Conservation (phyloP, 2,888 invertebrate genomes). For the Apamea crenata region DNA sequence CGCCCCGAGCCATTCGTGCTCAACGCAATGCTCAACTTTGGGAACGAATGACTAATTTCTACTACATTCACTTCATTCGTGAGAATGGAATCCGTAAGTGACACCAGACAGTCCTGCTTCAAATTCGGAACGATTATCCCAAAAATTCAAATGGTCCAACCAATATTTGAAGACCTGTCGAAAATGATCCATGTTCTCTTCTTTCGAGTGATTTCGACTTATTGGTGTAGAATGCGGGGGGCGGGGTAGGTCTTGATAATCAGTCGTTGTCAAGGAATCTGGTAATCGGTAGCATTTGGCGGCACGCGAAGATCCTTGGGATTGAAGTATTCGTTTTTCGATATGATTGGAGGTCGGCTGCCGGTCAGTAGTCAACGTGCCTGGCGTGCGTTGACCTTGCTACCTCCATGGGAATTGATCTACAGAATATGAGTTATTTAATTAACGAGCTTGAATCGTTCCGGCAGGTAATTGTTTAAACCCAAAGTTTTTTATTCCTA, state of each 20-base stretch:
- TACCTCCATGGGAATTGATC: conserved; percentile 46
- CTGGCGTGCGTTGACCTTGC: conserved; percentile 63
- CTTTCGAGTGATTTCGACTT: not conserved
- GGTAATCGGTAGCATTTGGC: conserved; percentile 82
- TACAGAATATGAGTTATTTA: conserved; percentile 18
- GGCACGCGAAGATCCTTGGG: conserved; percentile 75
- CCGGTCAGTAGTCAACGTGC: conserved; percentile 59
- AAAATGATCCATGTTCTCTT: not conserved
- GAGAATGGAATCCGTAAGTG: conserved; percentile 79
- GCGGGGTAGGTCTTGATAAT: conserved; percentile 36
- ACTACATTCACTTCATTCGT: conserved; percentile 71
- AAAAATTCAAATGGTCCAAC: conserved; percentile 52
- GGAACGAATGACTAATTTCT: conserved; percentile 63
- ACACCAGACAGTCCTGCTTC: conserved; percentile 68
- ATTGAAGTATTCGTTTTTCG: conserved; percentile 59
- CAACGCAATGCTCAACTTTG: conserved; percentile 55
- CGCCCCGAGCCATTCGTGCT: conserved; percentile 63
- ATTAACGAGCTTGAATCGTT: conserved; percentile 45
- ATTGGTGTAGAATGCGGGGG: not conserved
- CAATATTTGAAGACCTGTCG: conserved; percentile 48
- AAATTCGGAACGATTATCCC: conserved; percentile 67
- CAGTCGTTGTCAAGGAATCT: conserved; percentile 77
- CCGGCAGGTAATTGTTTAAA: conserved; percentile 35
- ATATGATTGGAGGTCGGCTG: conserved; percentile 64
- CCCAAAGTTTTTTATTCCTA: conserved; percentile 21